Percentiles rank a stretch among this genome's conserved stretches.
These are phyloP conservation scores for Didymodactylos carnosus DNA, from an alignment of 2,888 invertebrate genomes.

Conservation along the genomic window DNA sequence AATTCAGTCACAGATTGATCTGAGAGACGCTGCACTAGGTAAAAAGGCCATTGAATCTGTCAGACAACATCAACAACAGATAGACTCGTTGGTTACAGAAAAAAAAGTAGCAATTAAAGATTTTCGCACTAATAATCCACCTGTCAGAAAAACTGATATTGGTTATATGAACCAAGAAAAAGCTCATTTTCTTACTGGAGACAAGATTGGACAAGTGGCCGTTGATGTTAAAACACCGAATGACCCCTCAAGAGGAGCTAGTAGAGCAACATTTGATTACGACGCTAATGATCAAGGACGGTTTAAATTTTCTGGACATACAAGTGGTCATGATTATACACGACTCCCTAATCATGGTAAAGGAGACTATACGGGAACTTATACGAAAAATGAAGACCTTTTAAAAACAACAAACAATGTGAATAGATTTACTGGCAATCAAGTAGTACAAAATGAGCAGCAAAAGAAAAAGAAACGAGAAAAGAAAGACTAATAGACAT, in stretches of 20 bases:
- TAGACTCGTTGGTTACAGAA: neutral
- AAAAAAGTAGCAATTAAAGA: neutral
- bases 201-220: neutral
- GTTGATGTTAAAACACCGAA: neutral
- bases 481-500: too few relatives aligned
- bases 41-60: neutral
- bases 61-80: neutral
- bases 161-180: neutral
- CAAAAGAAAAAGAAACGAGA: too few relatives aligned
- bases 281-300: neutral
- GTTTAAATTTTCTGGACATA: neutral
- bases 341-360: neutral
- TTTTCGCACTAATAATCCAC: neutral
- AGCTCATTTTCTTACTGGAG: neutral
- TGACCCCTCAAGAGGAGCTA: neutral
- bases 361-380: neutral
- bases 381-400: neutral
- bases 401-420: neutral
- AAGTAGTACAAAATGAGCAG: too few relatives aligned
- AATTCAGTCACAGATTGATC: neutral
- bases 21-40: neutral
- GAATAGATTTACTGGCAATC: too few relatives aligned
- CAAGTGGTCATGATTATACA: neutral
- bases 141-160: neutral
- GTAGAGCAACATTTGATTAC: neutral